Evolutionary conservation across 1,140 invertebrate species (phyloP), one percentile per base, ranked within the genome.

Genomic region (Diachasmimorpha longicaudata): DNA sequence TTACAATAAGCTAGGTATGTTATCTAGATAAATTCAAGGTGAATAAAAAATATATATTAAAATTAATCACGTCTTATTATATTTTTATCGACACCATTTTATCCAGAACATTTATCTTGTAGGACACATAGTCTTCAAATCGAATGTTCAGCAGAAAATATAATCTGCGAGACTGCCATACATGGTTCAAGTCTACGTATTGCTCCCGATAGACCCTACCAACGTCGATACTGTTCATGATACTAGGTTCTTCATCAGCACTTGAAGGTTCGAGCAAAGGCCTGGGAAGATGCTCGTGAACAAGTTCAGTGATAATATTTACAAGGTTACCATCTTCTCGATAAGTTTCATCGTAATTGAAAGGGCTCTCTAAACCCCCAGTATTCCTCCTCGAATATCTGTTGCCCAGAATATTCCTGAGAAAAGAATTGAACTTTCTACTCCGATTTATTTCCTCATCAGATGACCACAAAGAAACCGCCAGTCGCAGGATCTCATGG

Each of bases 281-380:
- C 6, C 37, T 58, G n/a, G 48, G 42, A 44, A 71, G n/a, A 23
- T 63, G 10, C 5, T 42, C 8, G 63, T 31, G 37, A 68, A 74
- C 39, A 42, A 10, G 39, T 63, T 63, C 36, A 75, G 66, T 74
- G 16, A 66, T 82, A 16, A 83, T 70, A 71, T 84, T 84, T 23
- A 85, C 70, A 39, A 86, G 72, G 71, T 85, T 85, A 0, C 79
- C 79, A 66, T 85, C 80, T 73, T 86, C 84, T 13, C 66, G 80
- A 36, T 80, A 72, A 63, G 68, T 71, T 14, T 84, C 75, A 10
- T 84, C 80, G 19, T 83, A 79, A 39, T 82, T 75, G n/a, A 82
- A 86, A 1, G 83, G 84, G 79, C 79, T 85, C 44, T 81, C 55
- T 5, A 75, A 4, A 21, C n/a, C 23, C n/a, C 63, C 48, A n/a